Percentiles rank a stretch among this genome's conserved stretches.
Conservation (phyloP, 2,888 invertebrate species). For the Dicranocentrus wangi region DNA sequence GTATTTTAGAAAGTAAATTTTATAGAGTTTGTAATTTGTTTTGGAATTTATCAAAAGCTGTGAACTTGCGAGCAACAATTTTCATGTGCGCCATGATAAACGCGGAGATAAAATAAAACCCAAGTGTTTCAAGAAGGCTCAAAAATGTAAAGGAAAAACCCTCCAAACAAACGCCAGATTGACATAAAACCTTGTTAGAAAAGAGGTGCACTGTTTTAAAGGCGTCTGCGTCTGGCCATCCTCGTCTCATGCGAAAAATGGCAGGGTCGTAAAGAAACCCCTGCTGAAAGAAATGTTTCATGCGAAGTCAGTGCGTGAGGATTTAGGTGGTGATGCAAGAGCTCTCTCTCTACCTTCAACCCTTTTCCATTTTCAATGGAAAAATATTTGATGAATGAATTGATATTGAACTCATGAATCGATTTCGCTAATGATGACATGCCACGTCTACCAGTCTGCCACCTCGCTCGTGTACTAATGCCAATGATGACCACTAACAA, state of each 20-base stretch:
- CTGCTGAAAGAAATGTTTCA: too few species aligned
- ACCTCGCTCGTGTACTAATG: too few species aligned
- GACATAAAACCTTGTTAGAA: neutral
- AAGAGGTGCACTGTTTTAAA: neutral
- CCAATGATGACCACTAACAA: neutral
- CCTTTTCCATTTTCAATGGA: too few species aligned
- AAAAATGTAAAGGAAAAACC: too few species aligned
- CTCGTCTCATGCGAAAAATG: too few species aligned
- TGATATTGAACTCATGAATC: too few species aligned
- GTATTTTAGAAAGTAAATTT: slow-evolving; percentile 37
- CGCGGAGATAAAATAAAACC: neutral
- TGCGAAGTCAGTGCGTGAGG: neutral
- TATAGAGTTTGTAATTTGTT: neutral
- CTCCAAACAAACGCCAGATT: too few species aligned
- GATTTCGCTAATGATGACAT: too few species aligned
- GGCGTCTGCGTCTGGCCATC: neutral
- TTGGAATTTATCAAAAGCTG: slow-evolving; percentile 35
- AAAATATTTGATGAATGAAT: too few species aligned
- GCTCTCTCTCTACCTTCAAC: neutral
- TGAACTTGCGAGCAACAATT: slow-evolving; percentile 48
- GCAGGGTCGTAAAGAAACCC: too few species aligned
- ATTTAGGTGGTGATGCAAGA: neutral
- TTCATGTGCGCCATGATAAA: too few species aligned
- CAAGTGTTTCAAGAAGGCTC: neutral
- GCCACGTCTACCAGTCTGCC: too few species aligned